These are phyloP conservation scores for Nymphicus hollandicus DNA, from an alignment of 2,113 vertebrate species.

Conservation along the genomic window DNA sequence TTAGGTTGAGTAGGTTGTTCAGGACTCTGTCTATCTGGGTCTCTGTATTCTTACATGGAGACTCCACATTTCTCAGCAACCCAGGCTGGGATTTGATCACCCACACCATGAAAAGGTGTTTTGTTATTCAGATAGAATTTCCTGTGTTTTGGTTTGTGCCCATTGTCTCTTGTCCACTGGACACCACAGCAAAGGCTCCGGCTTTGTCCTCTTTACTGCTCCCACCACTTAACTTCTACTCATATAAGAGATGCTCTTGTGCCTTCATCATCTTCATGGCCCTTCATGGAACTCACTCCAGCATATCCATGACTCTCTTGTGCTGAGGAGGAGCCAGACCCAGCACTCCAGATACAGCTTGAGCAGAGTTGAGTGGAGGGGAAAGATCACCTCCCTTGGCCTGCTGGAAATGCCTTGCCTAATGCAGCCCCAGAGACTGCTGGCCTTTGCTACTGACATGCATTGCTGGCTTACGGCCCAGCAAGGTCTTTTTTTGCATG, in stretches of 20 bases:
- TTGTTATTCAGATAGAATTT: background rate
- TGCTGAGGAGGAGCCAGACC: background rate
- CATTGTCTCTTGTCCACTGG: background rate
- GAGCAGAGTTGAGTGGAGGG: background rate
- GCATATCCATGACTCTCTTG: background rate
- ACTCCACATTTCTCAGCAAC: background rate
- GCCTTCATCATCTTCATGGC: background rate
- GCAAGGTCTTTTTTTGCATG: background rate
- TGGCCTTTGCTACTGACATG: rapidly evolving
- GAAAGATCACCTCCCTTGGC: background rate
- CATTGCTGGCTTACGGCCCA: background rate
- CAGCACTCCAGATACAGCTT: background rate
- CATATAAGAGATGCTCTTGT: background rate
- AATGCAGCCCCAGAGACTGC: background rate
- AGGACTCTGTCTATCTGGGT: background rate
- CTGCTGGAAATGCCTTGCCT: background rate
- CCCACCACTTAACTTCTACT: background rate
- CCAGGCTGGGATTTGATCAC: background rate
- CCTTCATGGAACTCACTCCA: background rate
- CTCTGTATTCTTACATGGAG: background rate
- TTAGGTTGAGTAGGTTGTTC: background rate
- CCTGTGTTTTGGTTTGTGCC: background rate
- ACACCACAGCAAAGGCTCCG: background rate
- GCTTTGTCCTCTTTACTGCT: background rate
- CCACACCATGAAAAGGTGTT: background rate